phyloP scores from a whole-genome alignment of 2,888 invertebrate genomes.

The Neoaliturus tenellus region DNA sequence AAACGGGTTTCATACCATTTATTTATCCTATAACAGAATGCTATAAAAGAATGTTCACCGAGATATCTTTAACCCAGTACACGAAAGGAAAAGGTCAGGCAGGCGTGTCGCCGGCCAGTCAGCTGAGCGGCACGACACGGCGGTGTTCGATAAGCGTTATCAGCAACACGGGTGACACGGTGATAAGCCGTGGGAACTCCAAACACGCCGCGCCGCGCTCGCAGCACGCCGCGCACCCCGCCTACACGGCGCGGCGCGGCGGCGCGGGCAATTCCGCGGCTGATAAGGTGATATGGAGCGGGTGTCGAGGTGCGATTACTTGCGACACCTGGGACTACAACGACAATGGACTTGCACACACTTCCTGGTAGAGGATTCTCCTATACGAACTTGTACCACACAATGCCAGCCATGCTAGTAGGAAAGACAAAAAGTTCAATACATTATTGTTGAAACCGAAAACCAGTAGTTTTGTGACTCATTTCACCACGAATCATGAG shows the following conservation, averaged over 20 bases:
- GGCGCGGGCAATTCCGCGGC: not conserved
- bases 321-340: not conserved
- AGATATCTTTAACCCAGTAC: no score
- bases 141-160: conserved; percentile 1
- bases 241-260: not conserved
- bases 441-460: no score
- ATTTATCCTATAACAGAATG: no score
- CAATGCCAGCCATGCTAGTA: no score
- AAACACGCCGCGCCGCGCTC: conserved; percentile 8
- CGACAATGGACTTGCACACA: not conserved
- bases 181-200: conserved; percentile 39
- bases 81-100: no score
- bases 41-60: no score
- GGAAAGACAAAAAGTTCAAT: no score
- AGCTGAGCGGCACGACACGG: conserved; percentile 7
- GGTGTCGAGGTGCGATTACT: not conserved
- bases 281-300: not conserved
- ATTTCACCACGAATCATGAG: no score
- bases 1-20: no score
- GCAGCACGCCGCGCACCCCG: not conserved
- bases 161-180: conserved; percentile 19
- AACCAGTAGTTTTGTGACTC: no score
- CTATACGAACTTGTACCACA: no score
- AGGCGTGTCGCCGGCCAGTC: not conserved
- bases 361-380: not conserved